A percentile compares a stretch with the other conserved stretches of the same genome.
Conservation (phyloP, 2,888 invertebrate genomes). For the Thereva nobilitata region DNA sequence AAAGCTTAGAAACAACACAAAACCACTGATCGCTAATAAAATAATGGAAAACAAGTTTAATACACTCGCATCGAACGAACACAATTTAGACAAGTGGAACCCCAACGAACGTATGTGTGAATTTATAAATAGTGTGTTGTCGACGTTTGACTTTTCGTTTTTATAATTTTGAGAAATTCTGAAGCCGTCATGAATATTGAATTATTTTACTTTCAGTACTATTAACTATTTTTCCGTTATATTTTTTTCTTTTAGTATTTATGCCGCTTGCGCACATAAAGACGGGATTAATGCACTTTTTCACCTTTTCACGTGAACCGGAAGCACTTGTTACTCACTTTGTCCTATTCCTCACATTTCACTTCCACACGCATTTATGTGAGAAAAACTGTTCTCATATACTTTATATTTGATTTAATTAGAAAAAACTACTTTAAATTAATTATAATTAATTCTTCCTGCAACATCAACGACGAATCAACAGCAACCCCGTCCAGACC, state of each 20-base stretch:
- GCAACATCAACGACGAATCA: conserved; percentile 32
- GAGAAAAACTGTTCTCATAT: not conserved
- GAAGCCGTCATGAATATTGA: conserved; percentile 16
- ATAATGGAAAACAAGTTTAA: conserved; percentile 8
- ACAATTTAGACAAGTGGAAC: conserved; percentile 3
- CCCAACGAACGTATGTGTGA: conserved; percentile 18
- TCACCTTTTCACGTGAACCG: conserved; percentile 13
- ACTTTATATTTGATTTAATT: conserved; percentile 14
- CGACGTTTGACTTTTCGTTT: conserved; percentile 35
- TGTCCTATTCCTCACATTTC: not conserved
- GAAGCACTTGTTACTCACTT: conserved; percentile 10
- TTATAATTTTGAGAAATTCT: conserved; percentile 29
- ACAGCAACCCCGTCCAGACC: conserved; percentile 38
- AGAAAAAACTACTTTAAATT: conserved; percentile 10
- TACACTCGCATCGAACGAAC: conserved; percentile 10
- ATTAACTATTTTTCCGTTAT: not conserved
- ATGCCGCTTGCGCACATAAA: not conserved
- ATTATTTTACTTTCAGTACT: not conserved
- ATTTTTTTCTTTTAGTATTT: not conserved
- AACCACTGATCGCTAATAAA: conserved; percentile 7
- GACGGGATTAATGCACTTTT: not conserved
- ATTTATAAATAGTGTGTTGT: conserved; percentile 40
- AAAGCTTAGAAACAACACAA: conserved; percentile 31
- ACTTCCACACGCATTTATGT: conserved; percentile 8
- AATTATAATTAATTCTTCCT: conserved; percentile 28